These are phyloP conservation scores for Elmis aenea DNA, from an alignment of 2,888 invertebrate species.

Conservation along the genomic window DNA sequence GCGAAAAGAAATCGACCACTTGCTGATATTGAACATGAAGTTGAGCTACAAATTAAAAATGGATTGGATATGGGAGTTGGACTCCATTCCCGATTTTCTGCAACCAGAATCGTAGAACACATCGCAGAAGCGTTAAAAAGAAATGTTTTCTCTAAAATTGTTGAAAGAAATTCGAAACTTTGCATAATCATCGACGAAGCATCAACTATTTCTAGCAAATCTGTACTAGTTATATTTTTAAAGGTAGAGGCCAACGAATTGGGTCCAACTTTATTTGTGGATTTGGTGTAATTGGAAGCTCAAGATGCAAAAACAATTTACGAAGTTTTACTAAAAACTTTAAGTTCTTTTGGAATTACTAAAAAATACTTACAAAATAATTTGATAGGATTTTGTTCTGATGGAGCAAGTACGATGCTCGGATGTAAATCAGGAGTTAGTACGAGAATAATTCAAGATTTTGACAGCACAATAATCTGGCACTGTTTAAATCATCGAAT, in stretches of 20 bases:
- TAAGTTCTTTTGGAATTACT: slow-evolving; percentile 10
- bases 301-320: neutral
- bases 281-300: neutral
- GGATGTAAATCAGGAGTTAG: slow-evolving; percentile 9
- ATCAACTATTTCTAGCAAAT: neutral
- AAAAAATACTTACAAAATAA: slow-evolving; percentile 9
- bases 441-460: neutral
- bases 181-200: neutral
- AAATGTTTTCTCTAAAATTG: slow-evolving; percentile 3
- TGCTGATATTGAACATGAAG: slow-evolving; percentile 9
- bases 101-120: slow-evolving; percentile 6
- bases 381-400: slow-evolving; percentile 7
- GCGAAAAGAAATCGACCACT: slow-evolving; percentile 11
- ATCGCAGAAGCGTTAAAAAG: slow-evolving; percentile 7
- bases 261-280: no score
- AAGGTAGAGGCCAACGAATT: no score
- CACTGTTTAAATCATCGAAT: slow-evolving; percentile 12
- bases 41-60: slow-evolving; percentile 11
- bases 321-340: neutral
- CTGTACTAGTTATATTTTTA: neutral
- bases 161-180: slow-evolving; percentile 1
- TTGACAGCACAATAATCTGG: slow-evolving; percentile 7
- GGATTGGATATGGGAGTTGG: slow-evolving; percentile 10
- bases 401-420: slow-evolving; percentile 10
- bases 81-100: slow-evolving; percentile 15